Conservation (phyloP, 2,888 invertebrate species). For the Amphipyra berbera region DNA sequence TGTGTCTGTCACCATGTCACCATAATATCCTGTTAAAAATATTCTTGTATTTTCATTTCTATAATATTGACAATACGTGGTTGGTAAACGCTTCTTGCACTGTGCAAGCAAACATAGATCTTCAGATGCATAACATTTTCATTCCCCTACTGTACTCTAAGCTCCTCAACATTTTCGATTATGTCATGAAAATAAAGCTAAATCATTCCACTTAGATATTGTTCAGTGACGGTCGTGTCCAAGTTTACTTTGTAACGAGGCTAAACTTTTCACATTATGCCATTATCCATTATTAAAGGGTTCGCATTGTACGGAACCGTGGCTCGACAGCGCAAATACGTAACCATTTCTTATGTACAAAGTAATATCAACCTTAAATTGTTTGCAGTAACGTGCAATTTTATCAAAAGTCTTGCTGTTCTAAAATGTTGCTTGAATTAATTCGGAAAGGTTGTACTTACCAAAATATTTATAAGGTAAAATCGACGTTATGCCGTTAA, state of each 20-base stretch:
- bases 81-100: no score
- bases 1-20: no score
- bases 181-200: no score
- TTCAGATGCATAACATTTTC: no score
- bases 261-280: conserved; percentile 50
- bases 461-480: background rate
- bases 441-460: background rate
- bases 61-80: no score
- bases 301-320: conserved; percentile 46
- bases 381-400: rapidly evolving
- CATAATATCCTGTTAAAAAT: no score
- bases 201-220: background rate
- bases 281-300: conserved; percentile 51
- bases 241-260: conserved; percentile 29
- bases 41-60: no score
- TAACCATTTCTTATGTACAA: conserved; percentile 8
- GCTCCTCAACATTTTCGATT: no score
- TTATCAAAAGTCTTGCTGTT: background rate
- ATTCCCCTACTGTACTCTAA: no score
- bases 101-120: no score
- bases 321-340: conserved; percentile 7
- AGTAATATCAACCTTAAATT: conserved; percentile 5
- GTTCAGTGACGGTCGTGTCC: conserved; percentile 10
- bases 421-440: conserved; percentile 16
- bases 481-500: rapidly evolving